Evolutionary conservation across 2,797 vertebrate species (phyloP).

Genomic region (Premnoplex brunnescens): DNA sequence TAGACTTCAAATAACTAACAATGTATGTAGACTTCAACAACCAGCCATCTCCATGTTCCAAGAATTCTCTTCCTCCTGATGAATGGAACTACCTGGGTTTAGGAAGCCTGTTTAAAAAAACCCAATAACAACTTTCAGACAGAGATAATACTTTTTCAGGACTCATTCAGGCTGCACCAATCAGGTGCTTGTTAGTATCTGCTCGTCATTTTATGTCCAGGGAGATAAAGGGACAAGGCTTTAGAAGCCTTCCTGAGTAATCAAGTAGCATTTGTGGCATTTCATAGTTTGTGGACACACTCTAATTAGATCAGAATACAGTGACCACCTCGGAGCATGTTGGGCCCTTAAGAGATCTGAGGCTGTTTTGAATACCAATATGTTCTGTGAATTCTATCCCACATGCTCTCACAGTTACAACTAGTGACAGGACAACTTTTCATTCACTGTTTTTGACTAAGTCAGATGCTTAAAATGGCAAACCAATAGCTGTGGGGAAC

Average conservation of each 20-base stretch:
- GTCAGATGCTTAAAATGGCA: neutral
- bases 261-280: neutral
- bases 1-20: neutral
- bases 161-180: neutral
- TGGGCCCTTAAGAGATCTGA: neutral
- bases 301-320: neutral
- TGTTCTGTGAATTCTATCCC: neutral
- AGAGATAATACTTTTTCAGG: neutral
- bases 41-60: neutral
- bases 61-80: neutral
- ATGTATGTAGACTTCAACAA: neutral
- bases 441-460: neutral
- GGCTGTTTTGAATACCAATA: neutral
- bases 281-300: neutral
- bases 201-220: neutral
- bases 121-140: neutral
- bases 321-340: neutral
- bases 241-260: neutral
- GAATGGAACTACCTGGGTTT: neutral
- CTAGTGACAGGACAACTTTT: neutral
- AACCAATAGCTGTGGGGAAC: neutral
- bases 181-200: neutral
- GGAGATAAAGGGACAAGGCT: neutral
- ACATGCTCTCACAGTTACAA: neutral
- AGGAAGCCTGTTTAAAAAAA: neutral